Percentiles rank a stretch among this genome's conserved stretches.
These are phyloP conservation scores for Oscheius sp. DNA, from an alignment of 2,888 invertebrate genomes.

Conservation along the genomic window DNA sequence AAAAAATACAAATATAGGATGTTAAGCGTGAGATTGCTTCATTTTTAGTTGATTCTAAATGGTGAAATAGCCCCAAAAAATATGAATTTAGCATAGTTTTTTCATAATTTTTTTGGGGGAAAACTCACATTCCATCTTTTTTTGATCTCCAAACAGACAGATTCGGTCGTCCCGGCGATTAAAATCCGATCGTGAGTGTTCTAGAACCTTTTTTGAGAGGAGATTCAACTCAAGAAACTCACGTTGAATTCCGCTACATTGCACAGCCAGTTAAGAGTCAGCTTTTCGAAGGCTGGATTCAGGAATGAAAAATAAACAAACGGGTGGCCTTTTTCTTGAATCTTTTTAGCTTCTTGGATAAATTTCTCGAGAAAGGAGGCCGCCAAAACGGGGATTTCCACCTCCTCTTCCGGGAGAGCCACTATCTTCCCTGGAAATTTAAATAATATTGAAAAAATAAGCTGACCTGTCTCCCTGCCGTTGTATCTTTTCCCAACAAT, in stretches of 20 bases:
- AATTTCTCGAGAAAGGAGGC: conserved; percentile 1
- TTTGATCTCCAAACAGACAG: conserved; percentile 42
- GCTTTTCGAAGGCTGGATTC: conserved; percentile 60
- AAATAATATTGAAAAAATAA: background rate
- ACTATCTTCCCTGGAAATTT: conserved; percentile 3
- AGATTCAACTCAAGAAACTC: conserved; percentile 31
- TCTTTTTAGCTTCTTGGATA: background rate
- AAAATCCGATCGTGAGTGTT: conserved; percentile 45
- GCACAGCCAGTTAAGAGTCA: conserved; percentile 68
- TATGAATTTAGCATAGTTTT: background rate
- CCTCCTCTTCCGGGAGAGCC: background rate
- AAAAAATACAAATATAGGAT: conserved; percentile 20
- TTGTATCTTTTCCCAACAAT: background rate
- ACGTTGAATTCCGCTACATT: conserved; percentile 57
- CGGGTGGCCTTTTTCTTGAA: background rate
- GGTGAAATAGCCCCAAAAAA: background rate
- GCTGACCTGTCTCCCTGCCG: background rate
- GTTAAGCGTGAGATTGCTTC: background rate
- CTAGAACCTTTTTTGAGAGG: background rate
- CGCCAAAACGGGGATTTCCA: background rate
- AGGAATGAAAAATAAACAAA: conserved; percentile 50
- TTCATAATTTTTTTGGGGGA: conserved; percentile 7
- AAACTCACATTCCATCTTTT: conserved; percentile 47
- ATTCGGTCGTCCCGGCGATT: conserved; percentile 51
- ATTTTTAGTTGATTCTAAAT: background rate